Evolutionary conservation across 2,888 invertebrate species (phyloP), one percentile per base, ranked within the genome.

Genomic region (Colletes collaris): DNA sequence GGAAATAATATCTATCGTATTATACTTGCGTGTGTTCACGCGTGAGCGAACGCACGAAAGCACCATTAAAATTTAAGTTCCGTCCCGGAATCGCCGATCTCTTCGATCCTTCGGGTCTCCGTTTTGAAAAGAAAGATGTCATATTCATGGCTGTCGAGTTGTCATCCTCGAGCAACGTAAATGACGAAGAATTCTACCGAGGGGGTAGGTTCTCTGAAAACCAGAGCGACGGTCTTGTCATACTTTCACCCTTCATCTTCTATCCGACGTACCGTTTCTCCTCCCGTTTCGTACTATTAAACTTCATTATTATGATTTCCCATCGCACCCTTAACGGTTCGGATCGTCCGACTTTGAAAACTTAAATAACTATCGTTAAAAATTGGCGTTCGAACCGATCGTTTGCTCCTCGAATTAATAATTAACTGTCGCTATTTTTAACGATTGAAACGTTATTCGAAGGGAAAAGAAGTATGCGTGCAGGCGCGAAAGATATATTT

Each of bases 61-160:
- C 58, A 49, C 66, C 69, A 75, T 81, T 65, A 76, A 81, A 81
- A 72, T 86, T 81, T 72, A 64, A 27, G n/a, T 69, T 60, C 52
- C 16, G 40, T 62, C 63, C 60, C 67, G 59, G 55, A 76, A 80
- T 80, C 63, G 56, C 69, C 37, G 53, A 40, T 52, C 63, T 66
- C 40, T 16, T 53, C 46, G 52, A 35, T 59, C 68, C 50, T 40
- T 63, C 11, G 55, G 65, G 83, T 16, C 77, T 44, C 85, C 84
- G 83, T 79, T 81, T 84, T 74, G 60, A 82, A 83, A 81, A 77
- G 80, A 72, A 86, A 83, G 79, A 88, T 75, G 86, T 86, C 85
- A 86, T 86, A 87, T 88, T 88, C 87, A 83, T 82, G 82, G 84
- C 87, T 83, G 88, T 90, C 85, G 86, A 86, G 87, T 89, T 88